Percentiles rank a stretch among this genome's conserved stretches.
Conservation (phyloP, 2,113 vertebrate species). For the Clarias batrachus region DNA sequence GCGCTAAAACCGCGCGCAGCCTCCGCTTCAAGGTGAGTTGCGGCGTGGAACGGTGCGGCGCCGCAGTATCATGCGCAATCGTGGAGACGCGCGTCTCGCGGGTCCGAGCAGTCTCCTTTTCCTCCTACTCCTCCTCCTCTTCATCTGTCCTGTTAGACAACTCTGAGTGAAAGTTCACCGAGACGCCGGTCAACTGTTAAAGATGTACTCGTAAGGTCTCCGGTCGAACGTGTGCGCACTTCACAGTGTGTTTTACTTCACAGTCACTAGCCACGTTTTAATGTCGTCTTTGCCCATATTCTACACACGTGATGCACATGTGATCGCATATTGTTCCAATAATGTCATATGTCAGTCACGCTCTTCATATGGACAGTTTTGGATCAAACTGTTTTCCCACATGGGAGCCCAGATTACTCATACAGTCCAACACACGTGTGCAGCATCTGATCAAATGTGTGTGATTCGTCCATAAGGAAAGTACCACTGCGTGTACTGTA, state of each 20-base stretch:
- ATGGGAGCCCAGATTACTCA: background rate
- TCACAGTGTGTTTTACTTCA: background rate
- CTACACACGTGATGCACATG: no score
- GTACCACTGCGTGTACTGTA: background rate
- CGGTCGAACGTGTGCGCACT: background rate
- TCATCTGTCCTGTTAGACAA: background rate
- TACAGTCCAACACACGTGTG: background rate
- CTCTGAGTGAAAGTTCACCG: no score
- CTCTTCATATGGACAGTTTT: background rate
- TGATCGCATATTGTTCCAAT: background rate
- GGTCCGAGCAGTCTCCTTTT: background rate
- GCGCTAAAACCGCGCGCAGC: constrained; percentile 35
- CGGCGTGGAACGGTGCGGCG: constrained; percentile 78
- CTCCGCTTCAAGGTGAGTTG: constrained; percentile 91
- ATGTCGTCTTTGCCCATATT: background rate
- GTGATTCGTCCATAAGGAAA: no score
- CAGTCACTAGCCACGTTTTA: background rate
- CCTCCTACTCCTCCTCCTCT: background rate
- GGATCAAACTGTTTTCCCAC: background rate
- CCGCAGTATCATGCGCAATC: constrained; percentile 99
- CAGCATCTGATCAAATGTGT: background rate
- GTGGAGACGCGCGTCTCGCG: background rate
- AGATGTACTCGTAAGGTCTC: no score
- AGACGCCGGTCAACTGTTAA: background rate
- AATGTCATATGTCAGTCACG: background rate